Evolutionary conservation across 2,113 vertebrate genomes (phyloP), one percentile per base, ranked within the genome.

Genomic region (Motacilla alba): DNA sequence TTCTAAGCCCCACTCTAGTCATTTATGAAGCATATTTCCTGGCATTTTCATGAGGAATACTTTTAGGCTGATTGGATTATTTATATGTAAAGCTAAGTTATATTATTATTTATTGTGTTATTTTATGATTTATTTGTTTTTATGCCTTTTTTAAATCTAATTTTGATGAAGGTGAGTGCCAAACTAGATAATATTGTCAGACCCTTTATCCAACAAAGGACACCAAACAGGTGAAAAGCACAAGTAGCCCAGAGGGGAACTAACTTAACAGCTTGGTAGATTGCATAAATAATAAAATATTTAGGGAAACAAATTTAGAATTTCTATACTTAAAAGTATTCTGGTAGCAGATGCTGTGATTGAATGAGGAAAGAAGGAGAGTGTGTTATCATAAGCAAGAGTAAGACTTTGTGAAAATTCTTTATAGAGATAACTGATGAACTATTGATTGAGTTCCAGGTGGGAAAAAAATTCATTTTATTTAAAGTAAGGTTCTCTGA

Each of bases 131-230:
- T 28, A 30, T 64, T 76, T 50, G 13, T 16, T 89, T 75, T 69
- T 5, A 17, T 49, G 3, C 3, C 8, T 37, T 22, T 53, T 79
- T 13, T 0, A 2, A 6, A 10, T 27, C 52, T 30, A 4, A 11
- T 26, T 72, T 73, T 50, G 2, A 35, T 72, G 30, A 85, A 68
- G 10, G 0, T 18, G 3, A 66, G 2, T 62, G 22, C 2, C 23
- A 64, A 49, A 24, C 13, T 35, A 33, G 13, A 11, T 43, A 41
- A 28, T 52, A 46, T 20, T 26, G 20, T 55, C 33, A 53, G 41
- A 80, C 3, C 7, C 10, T 66, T 6, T 11, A 14, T 24, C 16
- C 26, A 19, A 46, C 59, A 83, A 87, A 66, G 44, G 23, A 28
- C 28, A 74, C 4, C 39, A 68, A 94, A 43, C 4, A 49, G 3